Evolutionary conservation across 2,888 invertebrate genomes (phyloP).

Genomic region (Drosophila subsilvestris): DNA sequence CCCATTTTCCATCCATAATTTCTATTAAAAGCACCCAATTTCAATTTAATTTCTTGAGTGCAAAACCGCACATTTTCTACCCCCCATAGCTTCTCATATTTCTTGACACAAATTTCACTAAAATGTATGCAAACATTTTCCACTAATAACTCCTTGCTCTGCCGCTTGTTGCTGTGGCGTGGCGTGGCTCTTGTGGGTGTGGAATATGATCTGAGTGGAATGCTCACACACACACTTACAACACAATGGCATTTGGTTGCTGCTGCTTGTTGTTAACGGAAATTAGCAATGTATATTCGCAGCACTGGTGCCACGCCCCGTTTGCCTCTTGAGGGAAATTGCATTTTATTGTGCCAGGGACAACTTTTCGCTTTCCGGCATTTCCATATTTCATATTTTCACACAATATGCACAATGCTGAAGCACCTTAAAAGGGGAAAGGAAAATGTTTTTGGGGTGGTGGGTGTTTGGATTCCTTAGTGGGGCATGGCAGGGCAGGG

Average conservation of each 20-base stretch:
- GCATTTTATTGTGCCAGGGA: slow-evolving; percentile 56
- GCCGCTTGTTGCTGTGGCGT: neutral
- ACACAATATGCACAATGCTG: slow-evolving; percentile 46
- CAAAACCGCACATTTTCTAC: neutral
- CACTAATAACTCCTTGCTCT: slow-evolving; percentile 24
- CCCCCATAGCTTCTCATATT: slow-evolving; percentile 10
- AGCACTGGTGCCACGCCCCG: slow-evolving; percentile 8
- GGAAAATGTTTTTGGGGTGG: neutral
- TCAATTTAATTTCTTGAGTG: slow-evolving; percentile 17
- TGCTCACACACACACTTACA: neutral
- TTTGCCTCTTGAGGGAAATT: slow-evolving; percentile 51
- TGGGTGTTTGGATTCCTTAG: neutral
- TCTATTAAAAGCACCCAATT: slow-evolving; percentile 15
- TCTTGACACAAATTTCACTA: slow-evolving; percentile 21
- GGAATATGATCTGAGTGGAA: neutral
- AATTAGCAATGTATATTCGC: slow-evolving; percentile 48
- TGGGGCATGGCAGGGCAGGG: neutral
- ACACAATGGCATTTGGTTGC: slow-evolving; percentile 2
- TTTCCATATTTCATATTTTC: slow-evolving; percentile 50
- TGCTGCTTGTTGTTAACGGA: slow-evolving; percentile 46
- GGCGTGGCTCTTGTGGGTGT: neutral
- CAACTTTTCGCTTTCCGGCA: slow-evolving; percentile 60
- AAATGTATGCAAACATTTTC: slow-evolving; percentile 24
- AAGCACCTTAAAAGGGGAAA: slow-evolving; percentile 14
- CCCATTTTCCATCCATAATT: neutral